Evolutionary conservation across 2,888 invertebrate genomes (phyloP).

Genomic region (Limnephilus lunatus): DNA sequence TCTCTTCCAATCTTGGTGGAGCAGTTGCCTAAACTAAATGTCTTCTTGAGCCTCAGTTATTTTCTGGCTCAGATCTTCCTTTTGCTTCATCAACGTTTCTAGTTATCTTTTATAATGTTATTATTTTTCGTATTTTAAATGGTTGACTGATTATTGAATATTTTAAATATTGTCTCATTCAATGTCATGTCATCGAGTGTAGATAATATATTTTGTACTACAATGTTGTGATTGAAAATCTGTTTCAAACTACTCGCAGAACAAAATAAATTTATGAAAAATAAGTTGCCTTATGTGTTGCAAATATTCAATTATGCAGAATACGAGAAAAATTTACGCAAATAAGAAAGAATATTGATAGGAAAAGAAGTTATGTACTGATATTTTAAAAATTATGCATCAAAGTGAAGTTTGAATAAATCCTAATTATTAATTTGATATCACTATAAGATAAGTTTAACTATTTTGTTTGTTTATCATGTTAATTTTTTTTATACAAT

Average conservation of each 20-base stretch:
- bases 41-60: not conserved
- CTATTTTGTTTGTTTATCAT: not conserved
- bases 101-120: slow-evolving; percentile 22
- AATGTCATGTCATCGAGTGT: not conserved
- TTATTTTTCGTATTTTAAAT: slow-evolving; percentile 12
- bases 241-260: not conserved
- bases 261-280: not conserved
- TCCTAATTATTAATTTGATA: not conserved
- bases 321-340: not conserved
- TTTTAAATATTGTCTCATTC: not conserved
- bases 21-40: not conserved
- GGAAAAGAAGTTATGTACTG: not conserved
- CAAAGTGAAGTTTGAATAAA: not conserved
- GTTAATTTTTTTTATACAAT: not conserved
- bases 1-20: not conserved
- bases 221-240: not conserved
- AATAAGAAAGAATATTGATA: not conserved
- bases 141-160: slow-evolving; percentile 31
- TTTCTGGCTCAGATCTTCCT: slow-evolving; percentile 5
- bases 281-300: not conserved
- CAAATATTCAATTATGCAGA: not conserved
- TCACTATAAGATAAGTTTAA: not conserved
- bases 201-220: not conserved
- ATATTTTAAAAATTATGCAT: not conserved
- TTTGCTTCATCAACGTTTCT: not conserved